These are phyloP conservation scores for Amazona guildingii DNA, from an alignment of 2,113 vertebrate species.

Conservation along the genomic window DNA sequence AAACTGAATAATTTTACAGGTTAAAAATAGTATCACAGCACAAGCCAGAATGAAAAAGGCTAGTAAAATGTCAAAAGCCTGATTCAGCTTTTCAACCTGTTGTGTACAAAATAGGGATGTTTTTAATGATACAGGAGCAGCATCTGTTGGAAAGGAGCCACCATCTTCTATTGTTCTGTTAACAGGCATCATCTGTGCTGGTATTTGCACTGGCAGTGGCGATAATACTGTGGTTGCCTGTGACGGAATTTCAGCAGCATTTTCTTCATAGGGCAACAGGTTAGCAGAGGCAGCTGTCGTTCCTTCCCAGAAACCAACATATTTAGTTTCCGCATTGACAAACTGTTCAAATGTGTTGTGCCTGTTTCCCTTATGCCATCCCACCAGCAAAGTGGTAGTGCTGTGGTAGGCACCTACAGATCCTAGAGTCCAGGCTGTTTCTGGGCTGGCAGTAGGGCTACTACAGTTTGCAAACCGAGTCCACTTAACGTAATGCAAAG, in stretches of 20 bases:
- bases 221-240: neutral
- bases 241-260: slow-evolving; percentile 25
- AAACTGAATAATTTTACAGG: slow-evolving; percentile 75
- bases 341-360: neutral
- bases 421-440: slow-evolving; percentile 5
- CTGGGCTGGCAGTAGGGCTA: neutral
- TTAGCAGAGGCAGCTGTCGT: slow-evolving; percentile 1
- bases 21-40: slow-evolving; percentile 74
- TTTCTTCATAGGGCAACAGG: slow-evolving; percentile 4
- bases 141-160: slow-evolving; percentile 20
- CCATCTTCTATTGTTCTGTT: slow-evolving; percentile 48
- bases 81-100: slow-evolving; percentile 72
- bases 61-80: slow-evolving; percentile 80
- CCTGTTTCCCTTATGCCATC: slow-evolving; percentile 48
- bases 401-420: neutral
- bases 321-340: neutral
- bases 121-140: slow-evolving; percentile 65
- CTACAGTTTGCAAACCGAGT: slow-evolving; percentile 61
- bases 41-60: slow-evolving; percentile 81
- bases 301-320: slow-evolving; percentile 35
- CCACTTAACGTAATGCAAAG: slow-evolving; percentile 57
- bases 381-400: slow-evolving; percentile 53
- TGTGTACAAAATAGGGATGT: slow-evolving; percentile 71
- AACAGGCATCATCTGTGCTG: slow-evolving; percentile 34
- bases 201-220: slow-evolving; percentile 42